These are phyloP conservation scores for Gryon sp. DNA, from an alignment of 1,140 invertebrate genomes.

Conservation along the genomic window DNA sequence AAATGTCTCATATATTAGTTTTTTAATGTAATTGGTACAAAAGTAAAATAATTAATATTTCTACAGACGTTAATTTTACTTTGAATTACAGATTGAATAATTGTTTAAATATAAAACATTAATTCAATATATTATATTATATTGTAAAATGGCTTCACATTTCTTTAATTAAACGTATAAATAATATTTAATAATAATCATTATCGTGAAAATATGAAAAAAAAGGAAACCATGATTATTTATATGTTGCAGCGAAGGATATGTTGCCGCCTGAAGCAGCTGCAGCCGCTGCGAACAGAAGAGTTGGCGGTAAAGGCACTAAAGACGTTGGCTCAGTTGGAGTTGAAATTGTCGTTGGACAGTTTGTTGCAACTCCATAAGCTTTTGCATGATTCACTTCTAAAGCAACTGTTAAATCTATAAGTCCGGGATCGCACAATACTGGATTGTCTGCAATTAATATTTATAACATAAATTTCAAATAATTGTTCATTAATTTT, in stretches of 20 bases:
- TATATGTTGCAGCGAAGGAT: conserved; percentile 77
- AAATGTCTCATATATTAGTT: no score
- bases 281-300: conserved; percentile 70
- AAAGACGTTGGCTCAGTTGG: conserved; percentile 60
- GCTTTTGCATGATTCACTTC: conserved; percentile 85
- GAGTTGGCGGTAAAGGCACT: conserved; percentile 70
- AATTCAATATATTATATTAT: no score
- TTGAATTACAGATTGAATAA: no score
- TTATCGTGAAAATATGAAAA: no score
- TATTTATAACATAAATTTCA: conserved; percentile 4
- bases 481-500: no score
- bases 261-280: conserved; percentile 74
- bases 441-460: conserved; percentile 86
- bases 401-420: conserved; percentile 84
- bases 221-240: conserved; percentile 64
- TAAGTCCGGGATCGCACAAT: conserved; percentile 84
- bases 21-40: no score
- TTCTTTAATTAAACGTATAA: no score
- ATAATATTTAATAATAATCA: no score
- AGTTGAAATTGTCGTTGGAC: conserved; percentile 70
- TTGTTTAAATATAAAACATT: no score
- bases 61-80: no score
- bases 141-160: no score
- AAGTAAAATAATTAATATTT: no score
- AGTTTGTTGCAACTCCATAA: conserved; percentile 80